These are phyloP conservation scores for Apocheima hispidaria DNA, from an alignment of 2,888 invertebrate species.

Conservation along the genomic window DNA sequence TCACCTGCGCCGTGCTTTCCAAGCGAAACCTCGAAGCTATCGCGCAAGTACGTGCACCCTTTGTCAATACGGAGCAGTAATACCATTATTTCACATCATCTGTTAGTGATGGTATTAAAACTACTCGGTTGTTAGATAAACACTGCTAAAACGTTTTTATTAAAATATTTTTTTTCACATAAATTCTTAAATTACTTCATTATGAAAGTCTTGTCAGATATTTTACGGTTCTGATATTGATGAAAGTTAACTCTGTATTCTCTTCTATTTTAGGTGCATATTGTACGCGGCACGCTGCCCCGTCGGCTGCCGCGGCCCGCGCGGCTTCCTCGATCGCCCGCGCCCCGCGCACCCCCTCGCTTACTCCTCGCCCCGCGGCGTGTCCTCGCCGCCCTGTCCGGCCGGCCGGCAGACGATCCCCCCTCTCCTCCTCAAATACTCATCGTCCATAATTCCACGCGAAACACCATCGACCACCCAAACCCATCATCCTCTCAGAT, in stretches of 20 bases:
- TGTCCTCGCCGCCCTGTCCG: constrained; percentile 50
- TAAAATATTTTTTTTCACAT: neutral
- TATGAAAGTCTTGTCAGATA: neutral
- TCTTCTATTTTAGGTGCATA: constrained; percentile 68
- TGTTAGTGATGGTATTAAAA: neutral
- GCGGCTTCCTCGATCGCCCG: constrained; percentile 47
- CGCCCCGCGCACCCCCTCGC: constrained; percentile 36
- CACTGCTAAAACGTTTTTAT: neutral
- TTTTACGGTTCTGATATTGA: too few species aligned
- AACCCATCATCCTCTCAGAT: constrained; percentile 38
- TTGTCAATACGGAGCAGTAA: neutral
- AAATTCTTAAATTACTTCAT: too few species aligned
- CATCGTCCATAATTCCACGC: constrained; percentile 50
- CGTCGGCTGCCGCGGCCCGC: constrained; percentile 43
- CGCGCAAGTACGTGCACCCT: neutral
- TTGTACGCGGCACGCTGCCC: constrained; percentile 61
- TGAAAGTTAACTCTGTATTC: neutral
- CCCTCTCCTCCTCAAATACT: constrained; percentile 54
- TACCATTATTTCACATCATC: neutral
- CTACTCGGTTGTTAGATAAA: neutral
- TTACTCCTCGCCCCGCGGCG: constrained; percentile 46
- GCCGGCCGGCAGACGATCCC: constrained; percentile 50
- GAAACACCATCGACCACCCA: constrained; percentile 28
- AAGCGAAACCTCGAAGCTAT: neutral
- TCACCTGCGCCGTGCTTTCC: too few species aligned